Base-by-base conservation (phyloP, 2,797 vertebrate species). In the Rhinatrema bivittatum region DNA sequence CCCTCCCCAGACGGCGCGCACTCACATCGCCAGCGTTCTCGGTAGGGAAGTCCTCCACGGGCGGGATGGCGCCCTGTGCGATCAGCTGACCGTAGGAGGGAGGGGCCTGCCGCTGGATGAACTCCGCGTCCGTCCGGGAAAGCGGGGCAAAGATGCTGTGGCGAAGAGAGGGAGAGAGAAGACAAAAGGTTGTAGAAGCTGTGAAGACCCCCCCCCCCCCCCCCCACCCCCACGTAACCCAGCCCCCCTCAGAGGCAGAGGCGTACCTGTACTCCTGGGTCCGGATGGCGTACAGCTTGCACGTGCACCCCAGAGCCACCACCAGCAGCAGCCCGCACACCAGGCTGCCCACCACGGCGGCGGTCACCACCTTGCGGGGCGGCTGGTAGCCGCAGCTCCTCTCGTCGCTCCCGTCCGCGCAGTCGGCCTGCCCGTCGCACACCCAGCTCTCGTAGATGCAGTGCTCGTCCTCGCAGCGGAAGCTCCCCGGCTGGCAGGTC, bases 381-480 rank as follows among this genome's bases (percentile, higher is more conserved):
- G 91, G 72, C 29, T 75, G 75, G 24, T 86, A 79, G 2, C 88
- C 70, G 59, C 92, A 94, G 66, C 88, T 85, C 40, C 85, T 72
- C 55, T 95, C 92, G 18, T 94, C 92, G 0, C 87, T 91, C 14
- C 81, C 81, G 1, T 95, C 92, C 1, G 88, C 84, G 14, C 92
- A 95, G 69, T 94, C 91, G 5, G 86, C 76, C 70, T 95, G 92
- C 9, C 90, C 89, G 1, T 95, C 92, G 7, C 91, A 95, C 33
- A 87, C 86, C 92, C 92, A 95, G 6, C 87, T 91, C 75, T 95
- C 92, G 19, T 91, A 93, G 37, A 95, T 85, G 30, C 92, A 95
- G 79, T 89, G 86, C 60, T 90, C 89, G 1, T 81, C 87, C 43
- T 86, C 87, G 17, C 92, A 94, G 13, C 90, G 89, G 53, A 95